These are phyloP conservation scores for Antechinus stuartii DNA, from an alignment of 2,113 vertebrate genomes.

Conservation along the genomic window DNA sequence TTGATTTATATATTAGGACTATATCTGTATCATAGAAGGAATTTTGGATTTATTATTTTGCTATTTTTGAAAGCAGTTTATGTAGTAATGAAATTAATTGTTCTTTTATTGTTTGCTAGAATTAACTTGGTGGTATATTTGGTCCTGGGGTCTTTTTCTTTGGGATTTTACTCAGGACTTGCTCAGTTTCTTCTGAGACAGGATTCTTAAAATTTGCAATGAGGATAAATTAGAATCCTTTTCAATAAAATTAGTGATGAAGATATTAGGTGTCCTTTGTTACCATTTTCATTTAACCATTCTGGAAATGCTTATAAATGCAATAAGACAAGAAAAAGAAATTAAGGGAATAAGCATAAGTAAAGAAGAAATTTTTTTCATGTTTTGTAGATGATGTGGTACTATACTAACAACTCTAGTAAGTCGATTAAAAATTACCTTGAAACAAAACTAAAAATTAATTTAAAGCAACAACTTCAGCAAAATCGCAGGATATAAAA, in stretches of 20 bases:
- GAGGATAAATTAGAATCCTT: neutral
- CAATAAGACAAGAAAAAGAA: neutral
- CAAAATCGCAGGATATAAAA: neutral
- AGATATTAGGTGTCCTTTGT: neutral
- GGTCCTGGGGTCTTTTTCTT: neutral
- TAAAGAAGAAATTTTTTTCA: neutral
- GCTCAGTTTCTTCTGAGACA: neutral
- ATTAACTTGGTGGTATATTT: neutral
- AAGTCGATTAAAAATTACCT: neutral
- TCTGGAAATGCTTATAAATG: neutral
- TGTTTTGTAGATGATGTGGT: neutral
- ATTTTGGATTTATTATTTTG: neutral
- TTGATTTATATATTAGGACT: neutral
- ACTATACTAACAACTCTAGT: neutral
- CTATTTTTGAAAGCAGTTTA: neutral
- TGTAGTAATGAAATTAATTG: neutral
- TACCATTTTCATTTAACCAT: neutral
- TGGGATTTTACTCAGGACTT: neutral
- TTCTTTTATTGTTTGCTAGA: neutral
- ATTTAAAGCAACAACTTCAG: neutral
- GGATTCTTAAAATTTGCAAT: neutral
- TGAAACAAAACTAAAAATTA: neutral
- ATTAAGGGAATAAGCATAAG: neutral
- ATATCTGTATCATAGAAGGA: neutral
- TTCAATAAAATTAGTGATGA: neutral